Evolutionary conservation across 1,140 invertebrate species (phyloP).

Genomic region (Helicoverpa armigera): DNA sequence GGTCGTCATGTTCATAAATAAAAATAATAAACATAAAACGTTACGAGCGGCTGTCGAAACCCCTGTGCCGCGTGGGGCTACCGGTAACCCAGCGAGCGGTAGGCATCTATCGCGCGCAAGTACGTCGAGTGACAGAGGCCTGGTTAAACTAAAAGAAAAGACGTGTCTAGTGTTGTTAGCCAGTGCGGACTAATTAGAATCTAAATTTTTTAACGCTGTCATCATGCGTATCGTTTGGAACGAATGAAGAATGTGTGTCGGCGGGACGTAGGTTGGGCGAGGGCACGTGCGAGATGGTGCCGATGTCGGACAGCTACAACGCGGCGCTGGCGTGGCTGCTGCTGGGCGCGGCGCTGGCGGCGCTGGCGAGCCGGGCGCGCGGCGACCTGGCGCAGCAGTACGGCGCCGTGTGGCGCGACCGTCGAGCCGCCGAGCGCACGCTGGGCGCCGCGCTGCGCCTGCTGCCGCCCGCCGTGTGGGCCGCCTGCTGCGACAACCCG

Average conservation of each 20-base stretch:
- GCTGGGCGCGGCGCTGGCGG: slow-evolving; percentile 48
- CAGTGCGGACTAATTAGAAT: too few species aligned
- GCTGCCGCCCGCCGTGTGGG: slow-evolving; percentile 58
- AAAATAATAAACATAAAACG: too few species aligned
- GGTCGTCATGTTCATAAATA: too few species aligned
- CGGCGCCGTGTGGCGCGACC: slow-evolving; percentile 42
- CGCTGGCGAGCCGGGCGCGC: slow-evolving; percentile 46
- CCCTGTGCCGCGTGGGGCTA: too few species aligned
- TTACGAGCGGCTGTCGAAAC: too few species aligned
- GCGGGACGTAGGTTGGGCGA: slow-evolving; percentile 56
- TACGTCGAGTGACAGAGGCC: too few species aligned
- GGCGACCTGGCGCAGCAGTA: slow-evolving; percentile 59
- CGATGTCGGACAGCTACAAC: slow-evolving; percentile 57
- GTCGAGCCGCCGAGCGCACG: slow-evolving; percentile 55
- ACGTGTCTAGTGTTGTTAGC: neutral
- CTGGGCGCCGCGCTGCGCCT: slow-evolving; percentile 59
- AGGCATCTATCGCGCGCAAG: too few species aligned
- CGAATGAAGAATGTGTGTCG: too few species aligned
- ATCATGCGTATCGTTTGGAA: too few species aligned
- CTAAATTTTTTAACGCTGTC: too few species aligned
- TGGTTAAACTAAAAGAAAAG: too few species aligned
- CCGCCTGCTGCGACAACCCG: slow-evolving; percentile 45
- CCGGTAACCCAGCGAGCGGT: too few species aligned
- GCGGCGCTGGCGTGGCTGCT: slow-evolving; percentile 60
- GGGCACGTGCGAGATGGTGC: slow-evolving; percentile 59